A percentile compares a stretch with the other conserved stretches of the same genome.
These are phyloP conservation scores for Paedocypris micromegethes DNA, from an alignment of 2,797 vertebrate genomes.

Conservation along the genomic window DNA sequence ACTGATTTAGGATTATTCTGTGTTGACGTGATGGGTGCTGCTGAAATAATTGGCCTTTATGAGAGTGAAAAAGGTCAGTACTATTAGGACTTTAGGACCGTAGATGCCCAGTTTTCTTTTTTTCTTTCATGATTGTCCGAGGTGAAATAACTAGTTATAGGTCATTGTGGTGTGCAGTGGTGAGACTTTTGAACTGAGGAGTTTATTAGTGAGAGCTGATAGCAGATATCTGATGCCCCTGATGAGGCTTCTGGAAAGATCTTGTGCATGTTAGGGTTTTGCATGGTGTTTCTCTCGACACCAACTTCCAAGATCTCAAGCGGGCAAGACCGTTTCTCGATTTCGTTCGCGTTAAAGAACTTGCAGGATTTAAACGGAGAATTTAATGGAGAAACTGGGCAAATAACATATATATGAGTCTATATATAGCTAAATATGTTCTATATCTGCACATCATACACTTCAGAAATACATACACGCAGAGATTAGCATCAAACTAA, in stretches of 20 bases:
- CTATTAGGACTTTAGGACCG: not conserved
- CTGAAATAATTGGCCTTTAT: conserved; percentile 10
- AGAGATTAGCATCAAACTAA: conserved; percentile 57
- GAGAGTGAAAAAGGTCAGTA: no score
- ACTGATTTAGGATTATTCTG: conserved; percentile 9
- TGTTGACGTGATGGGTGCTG: conserved; percentile 16
- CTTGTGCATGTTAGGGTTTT: conserved; percentile 54
- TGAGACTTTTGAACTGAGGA: conserved; percentile 65
- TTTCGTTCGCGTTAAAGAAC: not conserved
- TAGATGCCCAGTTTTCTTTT: conserved; percentile 13
- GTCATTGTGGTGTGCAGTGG: conserved; percentile 69
- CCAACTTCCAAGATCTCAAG: conserved; percentile 56
- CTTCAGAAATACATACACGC: conserved; percentile 58
- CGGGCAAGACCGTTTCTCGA: conserved; percentile 53
- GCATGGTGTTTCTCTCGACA: conserved; percentile 66
- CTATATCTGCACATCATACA: conserved; percentile 63
- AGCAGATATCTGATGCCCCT: conserved; percentile 57
- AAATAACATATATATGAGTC: conserved; percentile 8
- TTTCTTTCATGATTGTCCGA: conserved; percentile 35
- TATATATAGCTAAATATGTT: conserved; percentile 41
- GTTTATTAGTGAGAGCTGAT: conserved; percentile 62
- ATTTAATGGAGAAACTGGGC: conserved; percentile 55
- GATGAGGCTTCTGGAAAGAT: conserved; percentile 25
- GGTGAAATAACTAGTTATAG: conserved; percentile 63
- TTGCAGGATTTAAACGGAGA: conserved; percentile 24